phyloP scores from a whole-genome alignment of 1,140 invertebrate species.

The Hycleus cichorii region DNA sequence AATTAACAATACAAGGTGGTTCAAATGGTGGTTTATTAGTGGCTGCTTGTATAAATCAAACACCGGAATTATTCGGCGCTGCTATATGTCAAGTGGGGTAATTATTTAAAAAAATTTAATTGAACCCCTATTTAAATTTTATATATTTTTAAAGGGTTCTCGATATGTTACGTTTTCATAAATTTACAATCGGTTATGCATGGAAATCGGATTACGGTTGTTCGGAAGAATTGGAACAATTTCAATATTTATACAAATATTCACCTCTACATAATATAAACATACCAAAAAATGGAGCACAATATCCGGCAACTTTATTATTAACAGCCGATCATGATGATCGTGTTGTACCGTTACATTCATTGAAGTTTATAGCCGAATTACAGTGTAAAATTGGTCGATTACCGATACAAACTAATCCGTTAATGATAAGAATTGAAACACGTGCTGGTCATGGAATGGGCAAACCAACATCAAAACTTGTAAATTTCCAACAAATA shows the following conservation, averaged over 20 bases:
- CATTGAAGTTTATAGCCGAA: constrained; percentile 89
- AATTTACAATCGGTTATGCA: constrained; percentile 95
- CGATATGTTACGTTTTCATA: constrained; percentile 96
- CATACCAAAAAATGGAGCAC: constrained; percentile 48
- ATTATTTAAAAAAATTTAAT: constrained; percentile 4
- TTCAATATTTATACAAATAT: constrained; percentile 82
- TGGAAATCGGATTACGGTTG: constrained; percentile 96
- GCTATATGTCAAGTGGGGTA: constrained; percentile 53
- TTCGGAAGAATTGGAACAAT: constrained; percentile 81
- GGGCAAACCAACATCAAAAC: constrained; percentile 92
- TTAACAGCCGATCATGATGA: constrained; percentile 97
- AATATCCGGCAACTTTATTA: constrained; percentile 88
- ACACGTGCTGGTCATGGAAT: constrained; percentile 93
- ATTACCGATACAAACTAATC: constrained; percentile 68
- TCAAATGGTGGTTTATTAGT: constrained; percentile 96
- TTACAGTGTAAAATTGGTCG: constrained; percentile 70
- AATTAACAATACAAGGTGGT: constrained; percentile 85
- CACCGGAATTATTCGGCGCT: constrained; percentile 90
- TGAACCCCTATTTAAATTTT: not conserved
- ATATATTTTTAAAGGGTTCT: constrained; percentile 62
- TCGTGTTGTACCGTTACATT: constrained; percentile 92
- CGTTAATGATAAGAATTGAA: constrained; percentile 83
- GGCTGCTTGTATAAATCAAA: constrained; percentile 87
- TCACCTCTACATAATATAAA: constrained; percentile 93
- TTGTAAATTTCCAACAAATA: constrained; percentile 50